Evolutionary conservation across 2,797 vertebrate genomes (phyloP), one percentile per base, ranked within the genome.

Genomic region (Protosalanx chinensis): DNA sequence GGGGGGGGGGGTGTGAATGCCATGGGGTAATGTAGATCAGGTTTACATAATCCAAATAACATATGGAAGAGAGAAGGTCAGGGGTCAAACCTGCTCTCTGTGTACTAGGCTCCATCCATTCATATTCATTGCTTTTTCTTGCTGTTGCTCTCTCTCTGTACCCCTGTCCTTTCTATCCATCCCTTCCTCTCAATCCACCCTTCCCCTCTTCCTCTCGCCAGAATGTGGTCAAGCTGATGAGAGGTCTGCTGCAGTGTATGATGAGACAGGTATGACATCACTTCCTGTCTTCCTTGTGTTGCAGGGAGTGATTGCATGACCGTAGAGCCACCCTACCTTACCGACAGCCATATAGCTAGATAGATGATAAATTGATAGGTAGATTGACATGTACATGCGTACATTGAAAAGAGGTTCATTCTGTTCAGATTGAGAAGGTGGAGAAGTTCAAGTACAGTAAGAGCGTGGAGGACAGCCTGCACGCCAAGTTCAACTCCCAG

Each of bases 161-260:
- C 5, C 76, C 32, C 88, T 83, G 49, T 20, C 66, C 18, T 63
- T 46, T 73, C 60, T 70, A 16, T 56, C 16, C n/a, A 16, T 16
- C 18, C 51, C 51, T 29, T 41, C 46, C 63, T 46, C 18, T 46
- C 63, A 27, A 27, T 20, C n/a, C 23, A 35, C 46, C 35, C 46
- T 35, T 20, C 18, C 37, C 41, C 41, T 46, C 41, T 8, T 46
- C 12, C 41, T 46, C 41, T 46, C 41, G 2, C 27, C 89, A 96
- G 95, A 96, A 93, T 0, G 95, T 96, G 68, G 95, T 96, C 83
- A 96, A 96, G 79, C 85, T 96, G 75, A 96, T 96, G 95, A 88
- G 94, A 27, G 93, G 94, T 2, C 72, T 96, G 70, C 92, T 96
- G 3, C 93, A 95, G 76, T 95, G 95, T 82, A 95, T 95, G 91